phyloP scores from a whole-genome alignment of 1,140 invertebrate genomes.

The Leptoteleia sp. region DNA sequence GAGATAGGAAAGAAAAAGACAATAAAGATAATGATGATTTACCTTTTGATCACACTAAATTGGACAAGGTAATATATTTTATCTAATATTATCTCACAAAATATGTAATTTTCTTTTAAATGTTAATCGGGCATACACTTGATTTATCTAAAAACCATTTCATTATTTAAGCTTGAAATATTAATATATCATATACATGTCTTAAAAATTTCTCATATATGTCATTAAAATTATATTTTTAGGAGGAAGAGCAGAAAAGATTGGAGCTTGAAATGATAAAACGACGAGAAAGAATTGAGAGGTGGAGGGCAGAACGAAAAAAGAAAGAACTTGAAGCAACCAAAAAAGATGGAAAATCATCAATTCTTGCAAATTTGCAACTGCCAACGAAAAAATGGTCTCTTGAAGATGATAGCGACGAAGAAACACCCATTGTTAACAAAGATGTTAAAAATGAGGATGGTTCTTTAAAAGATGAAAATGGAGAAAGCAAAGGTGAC shows the following conservation, averaged over 20 bases:
- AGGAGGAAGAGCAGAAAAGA: conserved; percentile 93
- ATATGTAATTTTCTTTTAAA: conserved; percentile 11
- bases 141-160: too few relatives aligned
- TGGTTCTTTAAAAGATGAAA: conserved; percentile 80
- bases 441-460: conserved; percentile 82
- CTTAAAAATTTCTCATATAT: too few relatives aligned
- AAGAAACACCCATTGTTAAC: conserved; percentile 80
- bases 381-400: conserved; percentile 93
- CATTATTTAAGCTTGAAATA: too few relatives aligned
- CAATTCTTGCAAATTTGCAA: conserved; percentile 83
- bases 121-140: too few relatives aligned
- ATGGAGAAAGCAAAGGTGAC: conserved; percentile 82
- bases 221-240: conserved; percentile 28
- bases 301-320: conserved; percentile 85
- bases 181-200: too few relatives aligned
- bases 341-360: conserved; percentile 86
- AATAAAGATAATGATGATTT: conserved; percentile 82
- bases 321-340: conserved; percentile 90
- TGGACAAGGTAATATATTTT: conserved; percentile 84
- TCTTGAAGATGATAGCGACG: conserved; percentile 93
- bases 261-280: conserved; percentile 98
- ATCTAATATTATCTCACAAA: background rate
- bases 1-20: conserved; percentile 83
- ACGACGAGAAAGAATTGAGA: conserved; percentile 87
- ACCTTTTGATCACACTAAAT: conserved; percentile 86